Percentiles rank a stretch among this genome's conserved stretches.
These are phyloP conservation scores for Periophthalmus modestus DNA, from an alignment of 2,113 vertebrate species.

Conservation along the genomic window DNA sequence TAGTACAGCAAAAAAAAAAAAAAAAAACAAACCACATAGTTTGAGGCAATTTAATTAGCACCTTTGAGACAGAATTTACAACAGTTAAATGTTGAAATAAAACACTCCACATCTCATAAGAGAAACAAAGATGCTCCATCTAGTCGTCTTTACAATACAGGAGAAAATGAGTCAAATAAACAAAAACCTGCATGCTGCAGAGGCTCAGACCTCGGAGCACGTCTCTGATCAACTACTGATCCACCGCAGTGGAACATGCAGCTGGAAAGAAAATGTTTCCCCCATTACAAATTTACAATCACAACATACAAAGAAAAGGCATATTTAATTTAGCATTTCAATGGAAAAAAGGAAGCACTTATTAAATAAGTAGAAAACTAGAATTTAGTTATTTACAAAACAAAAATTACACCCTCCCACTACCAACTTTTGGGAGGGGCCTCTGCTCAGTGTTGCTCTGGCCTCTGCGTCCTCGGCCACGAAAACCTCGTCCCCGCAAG, in stretches of 20 bases:
- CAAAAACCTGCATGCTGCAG: conserved; percentile 12
- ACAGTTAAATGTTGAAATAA: conserved; percentile 15
- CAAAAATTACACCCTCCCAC: conserved; percentile 80
- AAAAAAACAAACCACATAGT: not conserved
- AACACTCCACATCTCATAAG: conserved; percentile 5
- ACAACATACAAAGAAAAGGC: conserved; percentile 18
- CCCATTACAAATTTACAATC: conserved; percentile 30
- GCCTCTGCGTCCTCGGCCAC: conserved; percentile 84
- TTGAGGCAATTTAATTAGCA: conserved; percentile 58
- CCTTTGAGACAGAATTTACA: conserved; percentile 34
- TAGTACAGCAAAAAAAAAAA: no score
- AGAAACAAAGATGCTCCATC: conserved; percentile 17
- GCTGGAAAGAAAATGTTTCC: conserved; percentile 47
- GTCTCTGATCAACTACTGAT: conserved; percentile 14
- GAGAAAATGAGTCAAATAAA: not conserved
- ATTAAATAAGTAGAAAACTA: conserved; percentile 61
- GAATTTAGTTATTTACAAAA: conserved; percentile 56
- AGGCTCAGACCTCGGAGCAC: conserved; percentile 18
- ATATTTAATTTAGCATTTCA: conserved; percentile 9
- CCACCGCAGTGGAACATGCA: conserved; percentile 32
- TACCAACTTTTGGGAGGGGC: conserved; percentile 83
- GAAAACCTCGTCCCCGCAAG: conserved; percentile 88
- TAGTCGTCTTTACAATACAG: conserved; percentile 1
- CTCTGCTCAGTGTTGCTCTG: conserved; percentile 74
- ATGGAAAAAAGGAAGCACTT: conserved; percentile 20